Conservation (phyloP, 2,797 vertebrate species). For the Alectoris magna region DNA sequence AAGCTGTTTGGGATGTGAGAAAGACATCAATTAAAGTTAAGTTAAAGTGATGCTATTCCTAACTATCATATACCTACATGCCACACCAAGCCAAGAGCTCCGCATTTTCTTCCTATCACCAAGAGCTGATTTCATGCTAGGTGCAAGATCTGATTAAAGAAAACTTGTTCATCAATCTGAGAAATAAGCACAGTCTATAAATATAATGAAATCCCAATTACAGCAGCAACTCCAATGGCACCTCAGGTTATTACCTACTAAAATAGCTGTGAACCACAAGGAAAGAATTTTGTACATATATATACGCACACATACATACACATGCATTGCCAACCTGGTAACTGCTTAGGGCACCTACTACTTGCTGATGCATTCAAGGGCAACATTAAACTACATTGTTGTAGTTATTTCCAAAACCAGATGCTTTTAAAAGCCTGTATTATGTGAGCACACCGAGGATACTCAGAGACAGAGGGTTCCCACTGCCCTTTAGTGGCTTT, state of each 20-base stretch:
- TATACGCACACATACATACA: neutral
- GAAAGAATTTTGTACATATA: neutral
- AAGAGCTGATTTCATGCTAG: neutral
- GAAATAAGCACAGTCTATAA: slow-evolving; percentile 61
- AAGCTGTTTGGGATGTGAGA: neutral
- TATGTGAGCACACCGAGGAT: neutral
- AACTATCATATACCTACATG: neutral
- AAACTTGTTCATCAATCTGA: slow-evolving; percentile 57
- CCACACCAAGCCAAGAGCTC: neutral
- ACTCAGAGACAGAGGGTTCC: slow-evolving; percentile 28
- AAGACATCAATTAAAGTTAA: neutral
- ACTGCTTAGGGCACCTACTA: slow-evolving; percentile 31
- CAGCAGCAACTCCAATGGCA: slow-evolving; percentile 48
- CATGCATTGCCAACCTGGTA: neutral
- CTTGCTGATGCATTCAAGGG: slow-evolving; percentile 33
- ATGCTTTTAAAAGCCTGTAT: slow-evolving; percentile 22
- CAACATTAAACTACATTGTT: slow-evolving; percentile 27
- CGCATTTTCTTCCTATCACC: neutral
- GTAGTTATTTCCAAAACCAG: slow-evolving; percentile 27
- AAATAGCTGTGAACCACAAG: slow-evolving; percentile 53
- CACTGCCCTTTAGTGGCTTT: slow-evolving; percentile 8
- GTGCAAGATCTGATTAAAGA: slow-evolving; percentile 18
- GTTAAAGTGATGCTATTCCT: neutral
- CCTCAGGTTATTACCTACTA: slow-evolving; percentile 44
- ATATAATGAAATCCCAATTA: slow-evolving; percentile 61